These are phyloP conservation scores for Glaucidium brasilianum DNA, from an alignment of 2,113 vertebrate genomes.

Conservation along the genomic window DNA sequence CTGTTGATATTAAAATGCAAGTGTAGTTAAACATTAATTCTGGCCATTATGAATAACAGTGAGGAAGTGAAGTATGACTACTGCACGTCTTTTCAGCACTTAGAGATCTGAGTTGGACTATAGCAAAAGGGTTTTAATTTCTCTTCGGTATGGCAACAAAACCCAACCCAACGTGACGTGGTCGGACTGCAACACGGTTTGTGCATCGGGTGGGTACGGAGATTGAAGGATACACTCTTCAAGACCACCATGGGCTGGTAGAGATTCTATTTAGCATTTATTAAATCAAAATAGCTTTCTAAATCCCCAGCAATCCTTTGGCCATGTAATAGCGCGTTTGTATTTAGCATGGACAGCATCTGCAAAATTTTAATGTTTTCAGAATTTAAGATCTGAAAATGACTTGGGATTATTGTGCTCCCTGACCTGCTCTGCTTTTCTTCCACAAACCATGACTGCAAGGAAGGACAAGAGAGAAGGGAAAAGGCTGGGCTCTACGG, in stretches of 20 bases:
- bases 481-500: not conserved
- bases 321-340: not conserved
- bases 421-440: not conserved
- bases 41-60: not conserved
- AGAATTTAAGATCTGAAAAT: not conserved
- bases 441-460: not conserved
- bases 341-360: not conserved
- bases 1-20: not conserved
- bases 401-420: not conserved
- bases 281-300: not conserved
- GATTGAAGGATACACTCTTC: not conserved
- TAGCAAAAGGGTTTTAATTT: not conserved
- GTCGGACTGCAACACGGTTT: rapidly evolving
- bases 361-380: not conserved
- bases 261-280: not conserved
- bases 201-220: rapidly evolving
- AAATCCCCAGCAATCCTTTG: not conserved
- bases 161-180: not conserved
- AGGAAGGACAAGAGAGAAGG: not conserved
- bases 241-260: not conserved
- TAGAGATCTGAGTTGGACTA: not conserved
- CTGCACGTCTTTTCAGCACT: not conserved
- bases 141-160: not conserved
- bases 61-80: not conserved
- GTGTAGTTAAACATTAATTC: not conserved